Evolutionary conservation across 1,140 invertebrate genomes (phyloP).

Genomic region (Lepidurus couesii): DNA sequence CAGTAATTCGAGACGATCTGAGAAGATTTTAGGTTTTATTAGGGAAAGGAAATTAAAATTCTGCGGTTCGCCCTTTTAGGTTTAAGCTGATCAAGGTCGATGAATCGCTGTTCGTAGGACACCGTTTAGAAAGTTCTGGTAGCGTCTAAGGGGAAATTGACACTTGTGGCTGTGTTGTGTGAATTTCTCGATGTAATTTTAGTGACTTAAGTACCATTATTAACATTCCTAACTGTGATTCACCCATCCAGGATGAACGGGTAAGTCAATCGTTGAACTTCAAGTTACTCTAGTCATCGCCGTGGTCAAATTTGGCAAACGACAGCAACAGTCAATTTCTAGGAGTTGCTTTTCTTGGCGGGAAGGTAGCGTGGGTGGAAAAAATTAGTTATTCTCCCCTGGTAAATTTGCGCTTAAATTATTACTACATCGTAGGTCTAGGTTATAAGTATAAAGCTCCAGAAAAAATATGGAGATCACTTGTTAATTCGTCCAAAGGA

Average conservation of each 20-base stretch:
- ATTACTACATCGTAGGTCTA: too few relatives aligned
- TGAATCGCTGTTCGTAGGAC: not conserved
- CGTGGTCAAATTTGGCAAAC: not conserved
- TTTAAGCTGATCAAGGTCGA: not conserved
- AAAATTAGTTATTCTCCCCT: too few relatives aligned
- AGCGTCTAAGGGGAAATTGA: not conserved
- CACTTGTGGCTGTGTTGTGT: slow-evolving; percentile 13
- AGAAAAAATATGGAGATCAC: too few relatives aligned
- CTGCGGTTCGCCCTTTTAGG: not conserved
- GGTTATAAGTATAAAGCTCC: too few relatives aligned
- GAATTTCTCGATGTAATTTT: slow-evolving; percentile 18
- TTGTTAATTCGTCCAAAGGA: too few relatives aligned
- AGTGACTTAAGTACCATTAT: not conserved
- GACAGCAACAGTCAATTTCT: not conserved
- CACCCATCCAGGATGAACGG: not conserved
- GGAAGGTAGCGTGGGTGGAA: slow-evolving; percentile 20
- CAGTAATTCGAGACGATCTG: too few relatives aligned
- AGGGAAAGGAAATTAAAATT: too few relatives aligned
- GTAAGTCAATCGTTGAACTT: not conserved
- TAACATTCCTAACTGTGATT: slow-evolving; percentile 8
- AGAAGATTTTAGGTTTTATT: too few relatives aligned
- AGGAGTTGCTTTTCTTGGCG: slow-evolving; percentile 4
- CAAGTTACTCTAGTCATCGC: not conserved
- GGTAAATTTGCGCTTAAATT: too few relatives aligned
- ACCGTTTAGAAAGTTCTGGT: not conserved